Percentiles rank a stretch among this genome's conserved stretches.
Evolutionary conservation across 2,113 vertebrate species (phyloP).

Genomic region (Cololabis saira): DNA sequence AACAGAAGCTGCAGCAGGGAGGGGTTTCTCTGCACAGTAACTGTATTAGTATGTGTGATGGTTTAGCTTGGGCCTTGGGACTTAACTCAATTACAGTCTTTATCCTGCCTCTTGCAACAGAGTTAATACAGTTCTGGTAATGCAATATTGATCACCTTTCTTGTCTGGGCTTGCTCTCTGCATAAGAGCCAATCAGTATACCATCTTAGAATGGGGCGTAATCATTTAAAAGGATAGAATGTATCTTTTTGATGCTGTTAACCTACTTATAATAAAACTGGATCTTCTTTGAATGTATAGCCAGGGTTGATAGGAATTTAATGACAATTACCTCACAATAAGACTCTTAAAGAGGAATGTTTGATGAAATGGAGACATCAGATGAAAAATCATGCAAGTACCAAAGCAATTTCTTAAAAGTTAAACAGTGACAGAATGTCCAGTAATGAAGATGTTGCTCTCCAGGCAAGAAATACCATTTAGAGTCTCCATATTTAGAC

Average conservation of each 20-base stretch:
- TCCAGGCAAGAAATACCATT: too few relatives aligned
- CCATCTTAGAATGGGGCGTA: too few relatives aligned
- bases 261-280: not conserved
- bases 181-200: too few relatives aligned
- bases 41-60: too few relatives aligned
- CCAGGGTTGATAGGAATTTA: not conserved
- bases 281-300: not conserved
- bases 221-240: too few relatives aligned
- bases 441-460: too few relatives aligned
- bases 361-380: not conserved
- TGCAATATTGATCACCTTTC: not conserved
- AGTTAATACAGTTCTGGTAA: not conserved
- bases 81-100: too few relatives aligned
- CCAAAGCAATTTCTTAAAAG: too few relatives aligned
- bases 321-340: not conserved
- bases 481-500: too few relatives aligned
- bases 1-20: not conserved
- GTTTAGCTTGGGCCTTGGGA: not conserved
- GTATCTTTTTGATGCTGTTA: not conserved
- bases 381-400: too few relatives aligned
- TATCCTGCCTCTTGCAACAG: too few relatives aligned
- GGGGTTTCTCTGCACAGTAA: not conserved
- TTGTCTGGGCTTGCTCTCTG: not conserved
- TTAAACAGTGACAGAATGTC: too few relatives aligned
- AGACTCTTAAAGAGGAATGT: not conserved